Evolutionary conservation across 2,113 vertebrate genomes (phyloP).

Genomic region (Nycticorax nycticorax): DNA sequence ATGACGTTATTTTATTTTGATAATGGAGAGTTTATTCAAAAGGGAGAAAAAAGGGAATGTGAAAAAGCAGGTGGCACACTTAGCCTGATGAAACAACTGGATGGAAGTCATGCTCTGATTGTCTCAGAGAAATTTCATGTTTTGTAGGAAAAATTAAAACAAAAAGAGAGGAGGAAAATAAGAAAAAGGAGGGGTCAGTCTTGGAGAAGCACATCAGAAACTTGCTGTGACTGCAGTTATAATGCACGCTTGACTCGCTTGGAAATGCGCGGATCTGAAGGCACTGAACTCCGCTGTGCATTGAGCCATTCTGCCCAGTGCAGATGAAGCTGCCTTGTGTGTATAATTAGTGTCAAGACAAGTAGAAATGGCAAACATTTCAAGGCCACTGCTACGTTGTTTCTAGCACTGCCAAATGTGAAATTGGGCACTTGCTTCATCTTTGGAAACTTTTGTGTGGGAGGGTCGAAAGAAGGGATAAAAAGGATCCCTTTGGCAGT

Average conservation of each 20-base stretch:
- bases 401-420: not conserved
- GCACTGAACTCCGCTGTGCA: not conserved
- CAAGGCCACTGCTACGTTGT: not conserved
- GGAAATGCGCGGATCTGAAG: not conserved
- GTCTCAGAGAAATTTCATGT: not conserved
- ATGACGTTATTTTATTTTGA: not conserved
- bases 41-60: not conserved
- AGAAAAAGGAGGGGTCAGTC: not conserved
- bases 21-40: slow-evolving; percentile 41
- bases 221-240: not conserved
- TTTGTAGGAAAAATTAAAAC: not conserved
- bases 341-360: not conserved
- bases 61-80: not conserved
- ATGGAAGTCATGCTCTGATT: slow-evolving; percentile 37
- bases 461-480: not conserved
- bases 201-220: not conserved
- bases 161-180: not conserved
- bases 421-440: not conserved
- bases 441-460: not conserved
- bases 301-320: not conserved
- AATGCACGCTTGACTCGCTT: not conserved
- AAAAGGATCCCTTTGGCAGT: not conserved
- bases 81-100: slow-evolving; percentile 7
- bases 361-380: not conserved
- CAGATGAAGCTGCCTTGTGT: slow-evolving; percentile 11